These are phyloP conservation scores for Nomada ruficornis DNA, from an alignment of 2,888 invertebrate species.

Conservation along the genomic window DNA sequence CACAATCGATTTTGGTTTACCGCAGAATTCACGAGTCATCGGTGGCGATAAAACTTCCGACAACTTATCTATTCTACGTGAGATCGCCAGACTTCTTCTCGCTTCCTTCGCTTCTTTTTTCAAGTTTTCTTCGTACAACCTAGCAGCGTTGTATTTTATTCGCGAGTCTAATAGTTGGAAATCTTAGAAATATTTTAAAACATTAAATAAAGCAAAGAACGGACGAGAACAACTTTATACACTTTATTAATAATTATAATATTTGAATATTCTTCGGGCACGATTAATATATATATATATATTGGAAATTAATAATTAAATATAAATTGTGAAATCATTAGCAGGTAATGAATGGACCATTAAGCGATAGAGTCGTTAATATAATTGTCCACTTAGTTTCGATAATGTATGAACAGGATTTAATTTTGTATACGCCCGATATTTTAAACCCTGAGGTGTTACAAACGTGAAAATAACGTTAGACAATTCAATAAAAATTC, in stretches of 20 bases:
- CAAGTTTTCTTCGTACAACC: background rate
- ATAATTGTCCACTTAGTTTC: background rate
- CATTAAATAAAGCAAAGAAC: too few relatives aligned
- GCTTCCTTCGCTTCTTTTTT: background rate
- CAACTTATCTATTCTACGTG: constrained; percentile 48
- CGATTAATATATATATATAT: too few relatives aligned
- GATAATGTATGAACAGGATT: background rate
- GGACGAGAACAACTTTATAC: too few relatives aligned
- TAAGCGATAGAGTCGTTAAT: background rate
- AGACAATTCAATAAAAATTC: too few relatives aligned
- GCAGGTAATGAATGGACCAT: background rate
- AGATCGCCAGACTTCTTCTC: background rate
- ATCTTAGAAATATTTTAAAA: background rate
- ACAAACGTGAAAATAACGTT: too few relatives aligned
- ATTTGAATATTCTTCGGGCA: background rate
- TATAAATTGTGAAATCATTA: too few relatives aligned
- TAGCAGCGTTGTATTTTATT: too few relatives aligned
- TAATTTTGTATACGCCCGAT: too few relatives aligned
- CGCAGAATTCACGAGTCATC: constrained; percentile 47
- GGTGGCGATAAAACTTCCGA: constrained; percentile 43
- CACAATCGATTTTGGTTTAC: constrained; percentile 44
- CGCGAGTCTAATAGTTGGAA: background rate
- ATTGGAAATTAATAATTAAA: too few relatives aligned
- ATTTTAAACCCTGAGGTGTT: too few relatives aligned
- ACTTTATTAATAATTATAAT: background rate